A percentile compares a stretch with the other conserved stretches of the same genome.
phyloP scores from a whole-genome alignment of 2,888 invertebrate genomes.

The Pyrrhosoma nymphula region DNA sequence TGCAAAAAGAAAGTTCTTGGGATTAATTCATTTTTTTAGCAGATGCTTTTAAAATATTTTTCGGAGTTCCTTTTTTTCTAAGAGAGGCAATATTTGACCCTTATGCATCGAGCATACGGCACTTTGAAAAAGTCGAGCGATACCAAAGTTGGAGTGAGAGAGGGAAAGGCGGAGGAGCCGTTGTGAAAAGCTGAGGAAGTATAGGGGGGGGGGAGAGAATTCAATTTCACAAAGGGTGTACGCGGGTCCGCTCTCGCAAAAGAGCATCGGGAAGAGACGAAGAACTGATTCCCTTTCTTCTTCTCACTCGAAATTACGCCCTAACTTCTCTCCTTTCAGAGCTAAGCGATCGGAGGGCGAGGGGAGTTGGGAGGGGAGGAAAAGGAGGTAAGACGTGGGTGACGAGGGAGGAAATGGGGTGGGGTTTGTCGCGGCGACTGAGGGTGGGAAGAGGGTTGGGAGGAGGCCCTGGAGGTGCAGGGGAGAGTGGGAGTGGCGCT shows the following conservation, averaged over 20 bases:
- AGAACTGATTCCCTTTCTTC: slow-evolving; percentile 27
- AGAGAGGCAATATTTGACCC: neutral
- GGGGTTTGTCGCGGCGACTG: neutral
- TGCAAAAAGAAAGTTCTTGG: too few relatives aligned
- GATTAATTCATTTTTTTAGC: too few relatives aligned
- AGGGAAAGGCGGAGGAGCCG: neutral
- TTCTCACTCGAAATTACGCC: neutral
- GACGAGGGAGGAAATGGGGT: neutral
- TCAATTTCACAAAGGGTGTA: neutral
- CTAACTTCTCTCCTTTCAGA: slow-evolving; percentile 27
- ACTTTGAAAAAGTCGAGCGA: neutral
- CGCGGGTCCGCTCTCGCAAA: neutral
- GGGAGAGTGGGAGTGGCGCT: neutral
- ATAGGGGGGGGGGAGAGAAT: neutral
- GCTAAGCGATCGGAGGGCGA: neutral
- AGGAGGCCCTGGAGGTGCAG: too few relatives aligned
- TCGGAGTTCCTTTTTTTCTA: neutral
- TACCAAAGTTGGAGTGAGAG: neutral
- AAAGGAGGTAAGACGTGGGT: neutral
- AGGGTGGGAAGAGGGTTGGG: neutral
- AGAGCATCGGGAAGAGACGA: slow-evolving; percentile 24
- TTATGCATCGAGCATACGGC: neutral
- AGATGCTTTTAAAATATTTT: too few relatives aligned
- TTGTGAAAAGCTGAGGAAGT: neutral
- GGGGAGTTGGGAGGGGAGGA: neutral